These are phyloP conservation scores for Parthenolecanium corni DNA, from an alignment of 2,888 invertebrate genomes.

Conservation along the genomic window DNA sequence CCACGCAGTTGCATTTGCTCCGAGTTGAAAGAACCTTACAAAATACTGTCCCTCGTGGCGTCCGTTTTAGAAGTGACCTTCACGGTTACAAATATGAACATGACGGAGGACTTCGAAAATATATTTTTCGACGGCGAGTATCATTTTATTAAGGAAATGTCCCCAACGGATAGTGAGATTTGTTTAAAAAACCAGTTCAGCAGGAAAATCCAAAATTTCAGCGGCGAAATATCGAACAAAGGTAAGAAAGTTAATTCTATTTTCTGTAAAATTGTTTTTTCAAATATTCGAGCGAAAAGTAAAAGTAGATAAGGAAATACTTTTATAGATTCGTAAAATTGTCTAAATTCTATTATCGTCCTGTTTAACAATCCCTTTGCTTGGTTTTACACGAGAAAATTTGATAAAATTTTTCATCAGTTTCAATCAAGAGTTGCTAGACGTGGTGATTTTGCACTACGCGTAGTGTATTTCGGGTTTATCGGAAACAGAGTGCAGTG, in stretches of 20 bases:
- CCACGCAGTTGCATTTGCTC: conserved; percentile 63
- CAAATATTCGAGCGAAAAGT: no score
- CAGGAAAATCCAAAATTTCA: conserved; percentile 53
- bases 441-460: no score
- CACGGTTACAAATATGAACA: conserved; percentile 64
- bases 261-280: no score
- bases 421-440: background rate
- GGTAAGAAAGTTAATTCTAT: no score
- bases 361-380: no score
- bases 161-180: conserved; percentile 43
- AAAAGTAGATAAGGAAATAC: no score
- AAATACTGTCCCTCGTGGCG: conserved; percentile 56
- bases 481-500: no score
- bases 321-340: no score
- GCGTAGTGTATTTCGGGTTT: no score
- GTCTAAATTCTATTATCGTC: no score
- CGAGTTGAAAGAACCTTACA: conserved; percentile 52
- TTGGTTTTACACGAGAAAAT: no score
- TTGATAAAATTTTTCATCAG: background rate
- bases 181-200: conserved; percentile 57
- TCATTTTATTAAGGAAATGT: conserved; percentile 43
- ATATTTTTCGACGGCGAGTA: conserved; percentile 56
- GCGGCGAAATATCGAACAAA: conserved; percentile 53
- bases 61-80: conserved; percentile 61
- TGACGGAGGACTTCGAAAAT: conserved; percentile 65